Evolutionary conservation across 2,888 invertebrate genomes (phyloP), one percentile per base, ranked within the genome.

Genomic region (Mechanitis mazaeus): DNA sequence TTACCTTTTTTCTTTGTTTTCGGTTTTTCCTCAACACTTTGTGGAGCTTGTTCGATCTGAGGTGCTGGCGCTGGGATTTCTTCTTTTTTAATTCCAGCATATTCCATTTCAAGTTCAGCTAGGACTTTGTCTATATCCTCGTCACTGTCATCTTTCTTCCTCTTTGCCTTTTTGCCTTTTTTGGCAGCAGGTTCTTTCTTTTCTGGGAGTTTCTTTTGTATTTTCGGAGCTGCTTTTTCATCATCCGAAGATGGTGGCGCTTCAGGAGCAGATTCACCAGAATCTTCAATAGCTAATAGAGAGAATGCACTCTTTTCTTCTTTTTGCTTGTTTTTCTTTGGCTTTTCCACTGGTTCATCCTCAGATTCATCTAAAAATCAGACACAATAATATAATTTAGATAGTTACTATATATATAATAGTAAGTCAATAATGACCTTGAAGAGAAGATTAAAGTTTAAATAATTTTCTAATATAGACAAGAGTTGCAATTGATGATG

Each of bases 41-140:
- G 90, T 60, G 75, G 72, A 53, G 77, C 72, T 72, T 81, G 76
- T 74, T 85, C 81, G 31, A 9, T 31, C 31, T 50, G 31, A 42
- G 75, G 72, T 67, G 85, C 90, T 56, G 87, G 82, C 57, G 82
- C 86, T 46, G 84, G 76, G 53, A 80, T 79, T 4, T 80, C 70
- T 66, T 92, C 91, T 67, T 89, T 85, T 73, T 93, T 92, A 1
- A 91, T 89, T 28, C 94, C 95, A 57, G 94, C 90, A 84, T 95
- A 95, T 87, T 96, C 96, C 87, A 95, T 91, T 83, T 95, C 94
- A 67, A 96, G 85, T 84, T 96, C 96, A 11, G 96, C 96, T 66
- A 96, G 84, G 64, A 95, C 94, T 83, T 95, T 95, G 74, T 96
- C 96, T 64, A 96, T 86, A 78, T 96, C 96, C 66, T 95, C 95